A percentile compares a stretch with the other conserved stretches of the same genome.
These are phyloP conservation scores for Dasyornis broadbenti DNA, from an alignment of 2,113 vertebrate genomes.

Conservation along the genomic window DNA sequence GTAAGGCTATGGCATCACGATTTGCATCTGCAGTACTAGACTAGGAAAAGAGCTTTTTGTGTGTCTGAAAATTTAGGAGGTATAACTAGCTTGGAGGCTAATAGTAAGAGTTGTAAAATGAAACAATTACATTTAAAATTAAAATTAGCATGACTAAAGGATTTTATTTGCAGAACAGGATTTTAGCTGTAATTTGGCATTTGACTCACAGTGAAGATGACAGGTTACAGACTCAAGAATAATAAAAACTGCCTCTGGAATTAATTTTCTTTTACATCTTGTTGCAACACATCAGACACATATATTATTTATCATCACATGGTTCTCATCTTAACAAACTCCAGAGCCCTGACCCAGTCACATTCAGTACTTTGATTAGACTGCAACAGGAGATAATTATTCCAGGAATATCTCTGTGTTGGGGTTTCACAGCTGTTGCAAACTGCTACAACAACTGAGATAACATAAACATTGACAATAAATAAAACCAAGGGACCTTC, in stretches of 20 bases:
- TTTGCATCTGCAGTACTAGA: background rate
- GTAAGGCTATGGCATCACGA: background rate
- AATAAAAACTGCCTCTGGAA: conserved; percentile 43
- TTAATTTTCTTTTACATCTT: conserved; percentile 49
- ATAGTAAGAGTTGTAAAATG: conserved; percentile 4
- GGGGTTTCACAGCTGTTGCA: background rate
- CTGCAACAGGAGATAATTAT: conserved; percentile 8
- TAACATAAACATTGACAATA: background rate
- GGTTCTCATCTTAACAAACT: conserved; percentile 27
- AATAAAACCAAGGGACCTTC: background rate
- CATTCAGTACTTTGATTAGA: background rate
- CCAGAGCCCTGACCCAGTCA: background rate
- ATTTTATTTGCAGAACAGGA: conserved; percentile 41
- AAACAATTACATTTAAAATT: conserved; percentile 58
- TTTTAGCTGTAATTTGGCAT: conserved; percentile 40
- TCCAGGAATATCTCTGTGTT: background rate
- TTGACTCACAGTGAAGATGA: background rate
- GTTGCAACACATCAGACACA: conserved; percentile 9
- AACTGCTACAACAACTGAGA: background rate
- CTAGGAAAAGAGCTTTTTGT: background rate
- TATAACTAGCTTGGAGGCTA: background rate
- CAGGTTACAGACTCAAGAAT: conserved; percentile 29
- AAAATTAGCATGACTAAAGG: conserved; percentile 51
- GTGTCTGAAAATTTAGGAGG: background rate
- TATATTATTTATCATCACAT: conserved; percentile 32